These are phyloP conservation scores for Bombyx mandarina DNA, from an alignment of 1,140 invertebrate species.

Conservation along the genomic window DNA sequence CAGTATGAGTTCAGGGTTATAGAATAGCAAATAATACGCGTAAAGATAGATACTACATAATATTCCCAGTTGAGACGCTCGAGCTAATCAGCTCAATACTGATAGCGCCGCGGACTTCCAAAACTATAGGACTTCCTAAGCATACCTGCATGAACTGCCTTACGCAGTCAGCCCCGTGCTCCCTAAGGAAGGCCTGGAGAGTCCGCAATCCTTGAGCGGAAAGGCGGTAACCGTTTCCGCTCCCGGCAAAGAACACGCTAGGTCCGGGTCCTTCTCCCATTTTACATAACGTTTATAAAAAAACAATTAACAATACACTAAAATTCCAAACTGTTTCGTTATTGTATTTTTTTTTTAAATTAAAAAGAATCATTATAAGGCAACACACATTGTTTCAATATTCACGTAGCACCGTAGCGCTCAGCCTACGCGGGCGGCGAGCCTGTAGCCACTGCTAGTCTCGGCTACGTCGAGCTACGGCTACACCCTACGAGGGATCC, in stretches of 20 bases:
- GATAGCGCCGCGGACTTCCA: too few species aligned
- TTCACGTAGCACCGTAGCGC: slow-evolving; percentile 11
- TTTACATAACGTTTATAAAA: slow-evolving; percentile 2
- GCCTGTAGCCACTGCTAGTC: slow-evolving; percentile 34
- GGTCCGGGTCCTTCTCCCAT: slow-evolving; percentile 31
- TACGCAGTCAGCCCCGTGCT: slow-evolving; percentile 75
- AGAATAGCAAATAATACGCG: too few species aligned
- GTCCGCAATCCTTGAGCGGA: slow-evolving; percentile 73
- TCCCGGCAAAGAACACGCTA: slow-evolving; percentile 44
- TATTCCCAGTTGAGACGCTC: too few species aligned
- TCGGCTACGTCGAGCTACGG: slow-evolving; percentile 12
- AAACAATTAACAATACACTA: background rate
- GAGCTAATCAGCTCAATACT: too few species aligned
- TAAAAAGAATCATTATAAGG: background rate
- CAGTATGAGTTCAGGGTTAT: too few species aligned
- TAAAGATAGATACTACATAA: too few species aligned
- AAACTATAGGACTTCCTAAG: background rate
- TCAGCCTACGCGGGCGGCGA: slow-evolving; percentile 15
- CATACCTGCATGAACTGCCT: slow-evolving; percentile 75
- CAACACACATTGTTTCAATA: too few species aligned
- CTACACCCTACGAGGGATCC: background rate
- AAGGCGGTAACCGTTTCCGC: slow-evolving; percentile 72
- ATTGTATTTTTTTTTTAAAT: background rate
- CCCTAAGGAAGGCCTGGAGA: slow-evolving; percentile 72
- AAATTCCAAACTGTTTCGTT: background rate